Conservation (phyloP, 2,113 vertebrate genomes). For the Typhlomys cinereus region DNA sequence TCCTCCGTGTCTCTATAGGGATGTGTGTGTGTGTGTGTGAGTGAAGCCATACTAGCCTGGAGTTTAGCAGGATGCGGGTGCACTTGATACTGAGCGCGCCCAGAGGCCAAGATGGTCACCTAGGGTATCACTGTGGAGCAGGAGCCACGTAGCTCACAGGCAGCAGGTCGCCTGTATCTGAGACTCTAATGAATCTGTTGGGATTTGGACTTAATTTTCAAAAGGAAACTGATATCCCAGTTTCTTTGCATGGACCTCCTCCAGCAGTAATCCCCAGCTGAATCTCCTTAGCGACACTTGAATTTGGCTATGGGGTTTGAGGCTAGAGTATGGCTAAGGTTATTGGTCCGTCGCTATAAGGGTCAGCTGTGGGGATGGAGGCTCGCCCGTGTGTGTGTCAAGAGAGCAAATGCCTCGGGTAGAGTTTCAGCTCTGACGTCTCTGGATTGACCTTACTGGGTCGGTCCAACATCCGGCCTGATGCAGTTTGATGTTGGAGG, state of each 20-base stretch:
- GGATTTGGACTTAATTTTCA: not conserved
- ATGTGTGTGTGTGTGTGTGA: slow-evolving; percentile 78
- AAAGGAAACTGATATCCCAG: not conserved
- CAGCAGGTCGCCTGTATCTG: not conserved
- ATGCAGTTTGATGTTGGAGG: not conserved
- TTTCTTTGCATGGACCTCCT: not conserved
- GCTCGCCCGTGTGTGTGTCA: not conserved
- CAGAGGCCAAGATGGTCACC: not conserved
- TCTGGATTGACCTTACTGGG: not conserved
- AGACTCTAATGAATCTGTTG: not conserved
- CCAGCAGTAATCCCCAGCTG: not conserved
- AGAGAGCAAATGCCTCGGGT: not conserved
- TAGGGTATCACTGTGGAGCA: not conserved
- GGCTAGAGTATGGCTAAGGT: not conserved
- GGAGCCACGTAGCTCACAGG: not conserved
- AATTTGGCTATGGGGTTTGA: slow-evolving; percentile 44
- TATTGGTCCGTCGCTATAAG: not conserved
- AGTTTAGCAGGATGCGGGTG: not conserved
- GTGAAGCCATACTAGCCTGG: slow-evolving; percentile 81
- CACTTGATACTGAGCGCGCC: not conserved
- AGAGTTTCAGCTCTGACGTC: not conserved
- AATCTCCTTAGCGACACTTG: slow-evolving; percentile 77
- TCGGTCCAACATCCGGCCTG: not conserved
- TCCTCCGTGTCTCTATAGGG: slow-evolving; percentile 81
- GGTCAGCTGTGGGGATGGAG: not conserved